Base-by-base conservation (phyloP, 2,113 vertebrate genomes). In the Phyllostomus discolor region DNA sequence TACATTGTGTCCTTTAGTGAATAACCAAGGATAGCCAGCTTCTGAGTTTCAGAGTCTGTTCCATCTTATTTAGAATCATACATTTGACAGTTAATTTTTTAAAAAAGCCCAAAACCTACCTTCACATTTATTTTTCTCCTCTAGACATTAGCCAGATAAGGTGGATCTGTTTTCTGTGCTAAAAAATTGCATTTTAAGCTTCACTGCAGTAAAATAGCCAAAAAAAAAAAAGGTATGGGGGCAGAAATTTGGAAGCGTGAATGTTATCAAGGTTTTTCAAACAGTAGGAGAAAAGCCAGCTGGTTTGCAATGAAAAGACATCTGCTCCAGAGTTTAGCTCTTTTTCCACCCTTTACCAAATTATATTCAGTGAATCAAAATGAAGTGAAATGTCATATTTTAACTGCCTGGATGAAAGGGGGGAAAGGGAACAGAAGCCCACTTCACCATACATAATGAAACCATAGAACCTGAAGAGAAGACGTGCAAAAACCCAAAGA, bases 211-310 rank as follows among this genome's bases (percentile, higher is more conserved):
- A 28, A 94, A 95, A 66, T 33, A 48, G 64, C 50, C 31, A 66
- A 41, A 69, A 66, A 67, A 66, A 41, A 69, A 66, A 67, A 79
- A 9, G 20, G 2, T 26, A 82, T 16, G 28, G 12, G 12, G 52
- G 14, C 6, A 31, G 20, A 43, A 78, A 79, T 89, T 43, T 85
- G 78, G 41, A 83, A 64, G 35, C 73, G 59, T 94, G 94, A 96
- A 91, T 91, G 46, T 95, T 95, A 95, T 94, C 86, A 93, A 69
- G 81, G 87, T 57, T 97, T 97, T 93, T 90, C 97, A 94, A 95
- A 94, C 35, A 76, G 87, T 89, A 67, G 93, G 95, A 92, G 76
- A 66, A 93, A 57, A 87, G 75, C 84, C 95, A 94, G 46, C 7
- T 83, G 69, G 59, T 78, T 88, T 85, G 50, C 14, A n/a, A 10